Percentiles rank a stretch among this genome's conserved stretches.
phyloP scores from a whole-genome alignment of 1,140 invertebrate genomes.

The Leguminivora glycinivorella region DNA sequence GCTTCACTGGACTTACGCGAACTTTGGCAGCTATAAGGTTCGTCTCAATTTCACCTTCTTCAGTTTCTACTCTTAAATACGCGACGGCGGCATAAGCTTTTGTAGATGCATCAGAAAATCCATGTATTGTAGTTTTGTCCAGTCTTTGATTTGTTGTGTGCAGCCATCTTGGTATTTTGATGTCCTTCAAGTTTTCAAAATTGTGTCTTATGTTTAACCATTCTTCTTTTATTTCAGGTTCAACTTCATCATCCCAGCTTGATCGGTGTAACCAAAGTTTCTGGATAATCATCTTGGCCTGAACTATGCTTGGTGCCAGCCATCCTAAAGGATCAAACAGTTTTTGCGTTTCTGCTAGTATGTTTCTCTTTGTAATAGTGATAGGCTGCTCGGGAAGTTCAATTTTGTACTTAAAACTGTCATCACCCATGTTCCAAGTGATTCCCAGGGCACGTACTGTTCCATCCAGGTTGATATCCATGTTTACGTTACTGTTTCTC shows the following conservation, averaged over 20 bases:
- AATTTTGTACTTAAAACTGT: constrained; percentile 23
- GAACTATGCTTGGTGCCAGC: constrained; percentile 60
- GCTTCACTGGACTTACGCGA: constrained; percentile 62
- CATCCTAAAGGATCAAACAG: constrained; percentile 68
- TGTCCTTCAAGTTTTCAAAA: constrained; percentile 30
- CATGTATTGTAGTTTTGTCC: constrained; percentile 32
- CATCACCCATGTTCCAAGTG: constrained; percentile 19
- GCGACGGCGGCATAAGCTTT: constrained; percentile 40
- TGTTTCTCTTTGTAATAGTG: constrained; percentile 38
- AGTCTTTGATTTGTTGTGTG: constrained; percentile 24
- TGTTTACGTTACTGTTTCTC: constrained; percentile 27
- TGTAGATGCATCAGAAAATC: constrained; percentile 37
- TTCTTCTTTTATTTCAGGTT: constrained; percentile 31
- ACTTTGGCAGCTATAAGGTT: constrained; percentile 58
- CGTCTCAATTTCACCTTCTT: constrained; percentile 33
- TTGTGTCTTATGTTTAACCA: constrained; percentile 33
- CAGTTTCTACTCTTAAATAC: constrained; percentile 43
- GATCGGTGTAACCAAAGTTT: constrained; percentile 55
- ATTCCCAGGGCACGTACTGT: constrained; percentile 21
- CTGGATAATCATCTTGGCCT: constrained; percentile 74
- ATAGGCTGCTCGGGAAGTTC: background rate
- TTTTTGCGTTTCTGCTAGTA: constrained; percentile 39
- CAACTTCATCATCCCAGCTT: constrained; percentile 59
- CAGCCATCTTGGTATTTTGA: constrained; percentile 35
- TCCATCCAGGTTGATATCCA: constrained; percentile 26